Evolutionary conservation across 2,888 invertebrate genomes (phyloP), one percentile per base, ranked within the genome.

Genomic region (Ethmia dodecea): DNA sequence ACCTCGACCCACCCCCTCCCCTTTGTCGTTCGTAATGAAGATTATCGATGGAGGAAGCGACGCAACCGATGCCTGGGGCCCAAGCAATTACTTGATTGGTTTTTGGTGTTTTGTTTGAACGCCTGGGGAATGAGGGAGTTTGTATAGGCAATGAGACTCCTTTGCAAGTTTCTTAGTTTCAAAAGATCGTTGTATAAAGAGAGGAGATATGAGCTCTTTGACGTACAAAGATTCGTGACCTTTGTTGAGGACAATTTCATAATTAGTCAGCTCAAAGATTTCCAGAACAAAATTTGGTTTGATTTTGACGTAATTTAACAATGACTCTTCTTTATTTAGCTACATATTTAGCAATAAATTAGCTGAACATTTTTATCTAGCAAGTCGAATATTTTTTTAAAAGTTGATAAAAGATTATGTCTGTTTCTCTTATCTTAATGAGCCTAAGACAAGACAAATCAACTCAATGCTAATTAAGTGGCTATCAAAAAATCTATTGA

Each of bases 81-180:
- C 31, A 40, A 43, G 56, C 73, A 80, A 83, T 84, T 83, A 83
- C 79, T 72, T 78, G 81, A 84, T 84, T 83, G 81, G 71, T 72
- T 78, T 75, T 68, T 63, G 64, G 59, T 70, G 73, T 70, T 73
- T 72, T 78, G 37, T 42, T 44, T 50, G 39, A 37, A 38, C 34
- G 27, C 31, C 30, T 25, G 38, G 37, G 37, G 40, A 36, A 38
- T 40, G 35, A 41, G 40, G 38, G 36, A 38, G 39, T 37, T 48
- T 43, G 37, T 54, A 46, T 47, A 33, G 33, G 38, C 38, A 35
- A 31, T 33, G 39, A 38, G 40, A 28, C 15, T 30, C 34, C 39
- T 35, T 43, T 35, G 31, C 36, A 40, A 46, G 42, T 45, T 48
- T 38, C 45, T 41, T 35, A 37, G 45, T 38, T 38, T 43, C 42